Conservation (phyloP, 1,140 invertebrate genomes). For the Thaumetopoea pityocampa region DNA sequence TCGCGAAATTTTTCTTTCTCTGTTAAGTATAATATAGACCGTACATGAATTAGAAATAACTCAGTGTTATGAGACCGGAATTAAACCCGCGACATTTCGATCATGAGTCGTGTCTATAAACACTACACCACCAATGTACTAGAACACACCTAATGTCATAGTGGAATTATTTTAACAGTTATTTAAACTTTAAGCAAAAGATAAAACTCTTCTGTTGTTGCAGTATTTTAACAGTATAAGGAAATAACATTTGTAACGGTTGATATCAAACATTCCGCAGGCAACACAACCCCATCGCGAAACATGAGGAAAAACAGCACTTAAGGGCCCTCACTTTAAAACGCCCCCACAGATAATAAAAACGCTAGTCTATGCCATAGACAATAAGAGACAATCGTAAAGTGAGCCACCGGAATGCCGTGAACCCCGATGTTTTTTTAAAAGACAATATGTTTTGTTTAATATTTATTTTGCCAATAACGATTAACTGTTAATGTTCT, state of each 20-base stretch:
- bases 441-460: no score
- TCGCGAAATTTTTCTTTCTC: no score
- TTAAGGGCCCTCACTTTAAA: slow-evolving; percentile 59
- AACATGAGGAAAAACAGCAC: slow-evolving; percentile 34
- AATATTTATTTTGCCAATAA: no score
- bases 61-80: no score
- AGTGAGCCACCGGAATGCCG: slow-evolving; percentile 29
- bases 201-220: neutral
- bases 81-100: no score
- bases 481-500: no score
- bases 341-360: slow-evolving; percentile 68
- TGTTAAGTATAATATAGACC: no score
- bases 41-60: no score
- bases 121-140: no score
- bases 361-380: slow-evolving; percentile 62
- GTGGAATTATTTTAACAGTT: no score
- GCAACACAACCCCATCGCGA: slow-evolving; percentile 15
- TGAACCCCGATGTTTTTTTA: slow-evolving; percentile 12
- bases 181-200: neutral
- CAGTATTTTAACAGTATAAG: neutral
- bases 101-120: no score
- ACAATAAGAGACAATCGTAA: slow-evolving; percentile 59
- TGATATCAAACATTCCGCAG: slow-evolving; percentile 6
- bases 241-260: slow-evolving; percentile 14
- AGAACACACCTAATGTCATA: no score